Percentiles rank a stretch among this genome's conserved stretches.
These are phyloP conservation scores for rabbit (Oryctolagus cuniculus) DNA, from an alignment of 2,113 vertebrate genomes.

Conservation along the genomic window mOryCun1.1 NC_091433.1:198861001-198861500, in stretches of 20 bases:
- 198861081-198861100: rapidly evolving
- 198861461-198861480: rapidly evolving
- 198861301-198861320: rapidly evolving
- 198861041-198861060: background rate
- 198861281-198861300: rapidly evolving
- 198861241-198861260: background rate
- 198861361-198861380: too few relatives aligned
- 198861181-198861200: rapidly evolving
- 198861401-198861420: background rate
- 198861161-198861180: rapidly evolving
- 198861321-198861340: rapidly evolving
- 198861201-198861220: too few relatives aligned
- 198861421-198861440: rapidly evolving
- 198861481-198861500: rapidly evolving
- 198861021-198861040: background rate
- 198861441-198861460: rapidly evolving
- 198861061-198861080: background rate
- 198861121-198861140: background rate
- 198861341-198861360: rapidly evolving
- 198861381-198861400: rapidly evolving
- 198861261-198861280: rapidly evolving
- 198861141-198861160: too few relatives aligned
- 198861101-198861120: rapidly evolving
- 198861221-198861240: background rate
- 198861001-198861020: rapidly evolving